Evolutionary conservation across 1,140 invertebrate species (phyloP).

Genomic region (Cotesia vestalis): DNA sequence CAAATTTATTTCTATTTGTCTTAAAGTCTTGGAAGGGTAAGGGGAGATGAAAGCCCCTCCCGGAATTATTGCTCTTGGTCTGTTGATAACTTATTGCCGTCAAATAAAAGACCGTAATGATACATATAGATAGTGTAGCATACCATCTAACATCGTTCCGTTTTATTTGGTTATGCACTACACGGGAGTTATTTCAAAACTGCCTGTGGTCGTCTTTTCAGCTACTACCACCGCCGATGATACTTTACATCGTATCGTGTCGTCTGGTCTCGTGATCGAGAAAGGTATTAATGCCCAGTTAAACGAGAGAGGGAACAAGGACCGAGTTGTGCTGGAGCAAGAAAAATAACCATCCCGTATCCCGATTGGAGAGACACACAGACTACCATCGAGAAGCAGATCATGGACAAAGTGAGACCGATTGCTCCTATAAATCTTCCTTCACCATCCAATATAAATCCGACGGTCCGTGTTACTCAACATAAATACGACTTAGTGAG

Average conservation of each 20-base stretch:
- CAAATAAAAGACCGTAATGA: not conserved
- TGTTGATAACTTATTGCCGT: not conserved
- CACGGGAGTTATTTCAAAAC: constrained; percentile 41
- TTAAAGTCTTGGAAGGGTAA: constrained; percentile 30
- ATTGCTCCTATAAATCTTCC: constrained; percentile 56
- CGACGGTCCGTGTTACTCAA: constrained; percentile 45
- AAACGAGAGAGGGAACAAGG: too few species aligned
- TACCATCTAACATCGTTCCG: not conserved
- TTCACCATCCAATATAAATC: constrained; percentile 53
- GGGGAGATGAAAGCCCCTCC: constrained; percentile 35
- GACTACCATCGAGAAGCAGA: not conserved
- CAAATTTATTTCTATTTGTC: constrained; percentile 51
- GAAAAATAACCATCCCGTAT: constrained; percentile 8
- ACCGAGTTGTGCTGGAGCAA: not conserved
- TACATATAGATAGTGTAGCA: too few species aligned
- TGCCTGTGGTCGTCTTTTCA: constrained; percentile 33
- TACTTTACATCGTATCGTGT: not conserved
- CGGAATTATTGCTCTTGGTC: not conserved
- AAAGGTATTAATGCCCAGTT: constrained; percentile 8
- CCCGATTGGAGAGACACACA: constrained; percentile 28
- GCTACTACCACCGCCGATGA: constrained; percentile 17
- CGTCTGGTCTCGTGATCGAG: too few species aligned
- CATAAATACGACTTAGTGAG: constrained; percentile 59
- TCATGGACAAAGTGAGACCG: constrained; percentile 54
- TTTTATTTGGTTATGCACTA: not conserved